These are phyloP conservation scores for Trissolcus brochymenae DNA, from an alignment of 2,888 invertebrate genomes.

Conservation along the genomic window DNA sequence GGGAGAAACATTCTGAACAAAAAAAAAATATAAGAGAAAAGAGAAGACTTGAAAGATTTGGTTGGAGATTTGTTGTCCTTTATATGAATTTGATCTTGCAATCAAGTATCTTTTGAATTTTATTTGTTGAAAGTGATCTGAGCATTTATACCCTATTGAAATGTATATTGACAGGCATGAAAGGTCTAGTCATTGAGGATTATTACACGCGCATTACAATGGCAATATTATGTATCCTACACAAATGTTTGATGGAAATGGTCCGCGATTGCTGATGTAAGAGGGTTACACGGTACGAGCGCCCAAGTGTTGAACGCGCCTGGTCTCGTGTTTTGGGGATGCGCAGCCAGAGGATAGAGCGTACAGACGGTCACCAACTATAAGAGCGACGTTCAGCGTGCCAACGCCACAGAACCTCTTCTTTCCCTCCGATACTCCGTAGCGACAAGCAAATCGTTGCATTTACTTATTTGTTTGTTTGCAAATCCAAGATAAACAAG, in stretches of 20 bases:
- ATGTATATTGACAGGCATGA: background rate
- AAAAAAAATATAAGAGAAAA: no score
- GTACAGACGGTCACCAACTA: slow-evolving; percentile 55
- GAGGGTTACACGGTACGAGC: slow-evolving; percentile 44
- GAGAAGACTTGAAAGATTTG: no score
- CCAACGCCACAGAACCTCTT: slow-evolving; percentile 55
- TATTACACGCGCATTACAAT: slow-evolving; percentile 17
- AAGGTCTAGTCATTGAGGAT: slow-evolving; percentile 16
- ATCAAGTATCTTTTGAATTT: no score
- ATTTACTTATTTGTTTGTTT: slow-evolving; percentile 24
- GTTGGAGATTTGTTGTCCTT: no score
- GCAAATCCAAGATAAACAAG: slow-evolving; percentile 9
- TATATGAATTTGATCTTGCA: no score
- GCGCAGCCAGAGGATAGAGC: slow-evolving; percentile 58
- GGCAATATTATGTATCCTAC: slow-evolving; percentile 7
- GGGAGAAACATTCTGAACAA: no score
- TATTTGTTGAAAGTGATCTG: no score
- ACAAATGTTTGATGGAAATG: slow-evolving; percentile 35
- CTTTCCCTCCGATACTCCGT: slow-evolving; percentile 39
- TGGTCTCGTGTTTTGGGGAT: slow-evolving; percentile 58
- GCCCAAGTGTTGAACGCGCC: slow-evolving; percentile 45
- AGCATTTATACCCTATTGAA: no score
- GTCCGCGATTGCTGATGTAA: slow-evolving; percentile 29
- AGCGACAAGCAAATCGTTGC: slow-evolving; percentile 15
- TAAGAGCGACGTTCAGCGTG: slow-evolving; percentile 57